Evolutionary conservation across 1,140 invertebrate genomes (phyloP).

Genomic region (Calephelis nemesis): DNA sequence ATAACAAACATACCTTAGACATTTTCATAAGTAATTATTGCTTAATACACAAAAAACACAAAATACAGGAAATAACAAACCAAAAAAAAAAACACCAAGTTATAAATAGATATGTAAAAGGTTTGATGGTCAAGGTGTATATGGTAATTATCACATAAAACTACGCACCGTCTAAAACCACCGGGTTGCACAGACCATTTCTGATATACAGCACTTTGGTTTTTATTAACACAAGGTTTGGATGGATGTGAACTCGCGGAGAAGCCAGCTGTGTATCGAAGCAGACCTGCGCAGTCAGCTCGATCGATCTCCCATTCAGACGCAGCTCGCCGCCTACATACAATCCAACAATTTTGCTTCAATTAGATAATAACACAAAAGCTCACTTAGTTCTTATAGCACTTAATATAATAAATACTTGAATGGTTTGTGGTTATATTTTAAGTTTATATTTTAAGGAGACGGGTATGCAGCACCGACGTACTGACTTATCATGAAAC

Average conservation of each 20-base stretch:
- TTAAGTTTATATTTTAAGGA: conserved; percentile 26
- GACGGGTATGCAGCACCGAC: conserved; percentile 43
- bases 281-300: conserved; percentile 68
- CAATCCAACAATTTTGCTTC: conserved; percentile 46
- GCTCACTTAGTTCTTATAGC: conserved; percentile 12
- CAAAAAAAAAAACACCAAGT: conserved; percentile 2
- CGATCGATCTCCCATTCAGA: conserved; percentile 74
- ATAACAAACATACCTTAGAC: too few relatives aligned
- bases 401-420: background rate
- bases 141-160: conserved; percentile 4
- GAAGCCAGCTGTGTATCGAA: conserved; percentile 51
- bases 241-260: conserved; percentile 42
- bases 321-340: conserved; percentile 65
- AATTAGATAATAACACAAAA: conserved; percentile 71
- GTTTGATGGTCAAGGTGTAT: conserved; percentile 16
- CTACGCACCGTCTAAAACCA: conserved; percentile 67
- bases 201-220: conserved; percentile 49
- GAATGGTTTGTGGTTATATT: conserved; percentile 22
- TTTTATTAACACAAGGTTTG: conserved; percentile 42
- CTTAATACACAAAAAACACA: conserved; percentile 14
- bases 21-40: background rate
- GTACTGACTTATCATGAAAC: conserved; percentile 53
- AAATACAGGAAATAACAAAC: background rate
- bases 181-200: conserved; percentile 54
- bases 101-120: conserved; percentile 17